phyloP scores from a whole-genome alignment of 2,113 vertebrate species.

The Brachionichthys hirsutus region DNA sequence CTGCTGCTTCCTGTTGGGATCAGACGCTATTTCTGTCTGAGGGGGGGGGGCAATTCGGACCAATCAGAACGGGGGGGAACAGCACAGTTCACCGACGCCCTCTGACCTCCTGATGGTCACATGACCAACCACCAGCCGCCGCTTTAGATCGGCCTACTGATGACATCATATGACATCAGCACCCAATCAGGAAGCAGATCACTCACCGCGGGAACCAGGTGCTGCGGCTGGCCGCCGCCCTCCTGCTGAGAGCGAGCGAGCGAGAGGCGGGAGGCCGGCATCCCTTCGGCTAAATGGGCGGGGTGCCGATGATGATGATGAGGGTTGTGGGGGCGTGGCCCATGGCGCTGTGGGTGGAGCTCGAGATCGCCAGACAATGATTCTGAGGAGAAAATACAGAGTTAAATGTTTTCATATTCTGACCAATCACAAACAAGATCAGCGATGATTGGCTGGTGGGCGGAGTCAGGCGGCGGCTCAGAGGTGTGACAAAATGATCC shows the following conservation, averaged over 20 bases:
- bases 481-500: too few relatives aligned
- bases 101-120: too few relatives aligned
- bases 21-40: conserved; percentile 66
- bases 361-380: conserved; percentile 33
- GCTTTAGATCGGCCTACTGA: too few relatives aligned
- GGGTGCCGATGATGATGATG: conserved; percentile 2
- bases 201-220: conserved; percentile 70
- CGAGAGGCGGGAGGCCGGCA: background rate
- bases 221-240: conserved; percentile 23
- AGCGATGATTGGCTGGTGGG: too few relatives aligned
- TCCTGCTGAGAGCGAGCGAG: too few relatives aligned
- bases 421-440: too few relatives aligned
- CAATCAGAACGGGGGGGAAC: conserved; percentile 20
- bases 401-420: too few relatives aligned
- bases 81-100: too few relatives aligned
- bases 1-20: conserved; percentile 61
- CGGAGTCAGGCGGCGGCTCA: too few relatives aligned
- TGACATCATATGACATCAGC: too few relatives aligned
- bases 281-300: background rate
- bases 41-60: conserved; percentile 25
- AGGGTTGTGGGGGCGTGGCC: background rate
- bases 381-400: conserved; percentile 34
- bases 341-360: conserved; percentile 1
- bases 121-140: too few relatives aligned
- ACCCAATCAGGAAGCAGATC: background rate